Percentiles rank a stretch among this genome's conserved stretches.
Evolutionary conservation across 2,797 vertebrate genomes (phyloP).

Genomic region (Sebastes cheni): DNA sequence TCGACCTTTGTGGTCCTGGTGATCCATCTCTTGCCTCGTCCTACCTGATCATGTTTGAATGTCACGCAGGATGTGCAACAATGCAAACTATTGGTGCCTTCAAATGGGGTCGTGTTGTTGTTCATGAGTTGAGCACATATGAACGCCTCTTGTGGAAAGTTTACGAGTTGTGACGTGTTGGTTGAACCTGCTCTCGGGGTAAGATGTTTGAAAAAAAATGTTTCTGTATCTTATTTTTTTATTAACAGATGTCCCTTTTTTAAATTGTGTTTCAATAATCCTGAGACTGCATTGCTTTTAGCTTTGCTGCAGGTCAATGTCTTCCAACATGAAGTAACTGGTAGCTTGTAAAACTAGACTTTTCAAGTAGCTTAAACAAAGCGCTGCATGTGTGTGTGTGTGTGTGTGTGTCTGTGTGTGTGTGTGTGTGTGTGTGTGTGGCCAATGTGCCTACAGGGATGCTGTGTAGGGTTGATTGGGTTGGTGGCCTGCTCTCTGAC

Average conservation of each 20-base stretch:
- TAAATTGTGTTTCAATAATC: no score
- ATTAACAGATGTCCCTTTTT: no score
- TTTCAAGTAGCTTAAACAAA: neutral
- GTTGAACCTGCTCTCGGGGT: no score
- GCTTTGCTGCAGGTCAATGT: neutral
- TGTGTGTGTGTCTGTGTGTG: neutral
- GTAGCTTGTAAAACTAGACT: neutral
- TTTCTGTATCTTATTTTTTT: no score
- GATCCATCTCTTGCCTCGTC: neutral
- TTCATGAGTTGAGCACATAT: no score
- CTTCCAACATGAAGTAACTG: neutral
- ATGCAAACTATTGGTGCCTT: no score
- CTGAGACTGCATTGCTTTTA: neutral
- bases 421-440: neutral
- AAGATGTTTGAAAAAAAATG: no score
- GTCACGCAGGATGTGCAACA: no score
- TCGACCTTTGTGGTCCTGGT: no score
- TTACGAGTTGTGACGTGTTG: no score
- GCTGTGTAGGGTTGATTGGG: slow-evolving; percentile 28
- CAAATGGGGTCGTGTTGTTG: no score
- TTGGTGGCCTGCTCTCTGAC: slow-evolving; percentile 25
- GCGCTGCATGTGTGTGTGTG: neutral
- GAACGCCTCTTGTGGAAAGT: no score
- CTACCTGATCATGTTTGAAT: neutral
- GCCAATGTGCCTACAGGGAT: slow-evolving; percentile 4